Percentiles rank a stretch among this genome's conserved stretches.
These are phyloP conservation scores for Pristionchus exspectatus DNA, from an alignment of 2,888 invertebrate genomes.

Conservation along the genomic window DNA sequence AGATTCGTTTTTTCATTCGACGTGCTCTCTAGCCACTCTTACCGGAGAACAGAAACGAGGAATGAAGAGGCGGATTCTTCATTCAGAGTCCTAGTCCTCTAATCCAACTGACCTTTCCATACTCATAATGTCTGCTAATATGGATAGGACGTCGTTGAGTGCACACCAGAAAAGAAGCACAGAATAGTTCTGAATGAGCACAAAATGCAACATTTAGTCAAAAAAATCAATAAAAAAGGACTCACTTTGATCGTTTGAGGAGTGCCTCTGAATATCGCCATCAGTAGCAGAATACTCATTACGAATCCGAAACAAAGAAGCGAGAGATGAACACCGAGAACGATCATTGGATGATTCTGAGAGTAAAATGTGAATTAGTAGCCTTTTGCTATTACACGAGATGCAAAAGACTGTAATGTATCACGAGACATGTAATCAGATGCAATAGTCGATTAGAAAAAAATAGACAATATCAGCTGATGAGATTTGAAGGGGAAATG, in stretches of 20 bases:
- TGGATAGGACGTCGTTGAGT: not conserved
- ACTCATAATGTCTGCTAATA: not conserved
- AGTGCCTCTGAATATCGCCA: not conserved
- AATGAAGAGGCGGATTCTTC: not conserved
- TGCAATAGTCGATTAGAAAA: no score
- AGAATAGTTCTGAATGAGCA: not conserved
- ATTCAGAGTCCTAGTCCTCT: not conserved
- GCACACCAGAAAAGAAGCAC: constrained; percentile 29
- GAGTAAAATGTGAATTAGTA: no score
- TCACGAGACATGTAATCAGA: no score
- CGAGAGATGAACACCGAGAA: not conserved
- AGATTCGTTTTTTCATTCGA: not conserved
- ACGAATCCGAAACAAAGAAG: not conserved
- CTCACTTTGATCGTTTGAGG: not conserved
- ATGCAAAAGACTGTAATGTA: no score
- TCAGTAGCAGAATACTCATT: not conserved
- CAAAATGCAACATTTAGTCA: not conserved
- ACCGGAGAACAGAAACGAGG: not conserved
- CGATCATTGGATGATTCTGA: not conserved
- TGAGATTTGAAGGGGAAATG: no score
- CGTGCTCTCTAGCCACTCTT: not conserved
- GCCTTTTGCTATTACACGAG: no score
- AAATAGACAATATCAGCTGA: no score
- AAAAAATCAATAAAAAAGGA: not conserved
- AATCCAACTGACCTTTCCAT: constrained; percentile 9